A percentile compares a stretch with the other conserved stretches of the same genome.
These are phyloP conservation scores for Phania funesta DNA, from an alignment of 2,888 invertebrate genomes.

Conservation along the genomic window DNA sequence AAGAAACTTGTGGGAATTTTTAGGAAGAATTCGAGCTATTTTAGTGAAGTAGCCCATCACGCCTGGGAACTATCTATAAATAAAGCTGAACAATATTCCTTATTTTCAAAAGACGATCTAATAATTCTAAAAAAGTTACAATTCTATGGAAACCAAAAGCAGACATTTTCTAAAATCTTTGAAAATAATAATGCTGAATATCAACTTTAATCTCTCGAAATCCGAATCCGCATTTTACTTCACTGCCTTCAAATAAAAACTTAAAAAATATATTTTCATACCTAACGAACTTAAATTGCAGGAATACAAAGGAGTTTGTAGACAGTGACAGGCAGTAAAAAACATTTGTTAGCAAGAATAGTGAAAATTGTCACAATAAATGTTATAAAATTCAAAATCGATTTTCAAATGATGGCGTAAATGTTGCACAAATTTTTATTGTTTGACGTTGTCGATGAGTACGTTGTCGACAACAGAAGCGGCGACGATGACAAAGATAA, in stretches of 20 bases:
- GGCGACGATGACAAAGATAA: constrained; percentile 28
- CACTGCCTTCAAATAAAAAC: constrained; percentile 11
- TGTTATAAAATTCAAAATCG: constrained; percentile 65
- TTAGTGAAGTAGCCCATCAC: too few species aligned
- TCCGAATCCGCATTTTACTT: not conserved
- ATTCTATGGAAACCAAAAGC: too few species aligned
- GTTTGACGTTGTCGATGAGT: constrained; percentile 38
- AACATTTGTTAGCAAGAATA: constrained; percentile 44
- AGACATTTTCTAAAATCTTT: too few species aligned
- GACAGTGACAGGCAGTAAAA: constrained; percentile 12
- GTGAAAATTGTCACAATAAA: constrained; percentile 62
- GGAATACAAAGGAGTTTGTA: not conserved
- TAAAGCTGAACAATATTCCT: too few species aligned
- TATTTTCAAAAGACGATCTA: too few species aligned
- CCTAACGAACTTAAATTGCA: constrained; percentile 29
- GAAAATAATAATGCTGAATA: not conserved
- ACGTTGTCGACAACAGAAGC: not conserved
- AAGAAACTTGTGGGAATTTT: too few species aligned
- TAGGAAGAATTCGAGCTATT: too few species aligned
- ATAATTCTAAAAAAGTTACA: too few species aligned
- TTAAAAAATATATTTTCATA: constrained; percentile 1
- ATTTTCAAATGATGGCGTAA: constrained; percentile 64
- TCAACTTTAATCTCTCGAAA: not conserved
- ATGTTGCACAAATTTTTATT: constrained; percentile 58
- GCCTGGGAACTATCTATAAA: too few species aligned